Percentiles rank a stretch among this genome's conserved stretches.
phyloP scores from a whole-genome alignment of 2,113 vertebrate genomes.

The Pithys albifrons region DNA sequence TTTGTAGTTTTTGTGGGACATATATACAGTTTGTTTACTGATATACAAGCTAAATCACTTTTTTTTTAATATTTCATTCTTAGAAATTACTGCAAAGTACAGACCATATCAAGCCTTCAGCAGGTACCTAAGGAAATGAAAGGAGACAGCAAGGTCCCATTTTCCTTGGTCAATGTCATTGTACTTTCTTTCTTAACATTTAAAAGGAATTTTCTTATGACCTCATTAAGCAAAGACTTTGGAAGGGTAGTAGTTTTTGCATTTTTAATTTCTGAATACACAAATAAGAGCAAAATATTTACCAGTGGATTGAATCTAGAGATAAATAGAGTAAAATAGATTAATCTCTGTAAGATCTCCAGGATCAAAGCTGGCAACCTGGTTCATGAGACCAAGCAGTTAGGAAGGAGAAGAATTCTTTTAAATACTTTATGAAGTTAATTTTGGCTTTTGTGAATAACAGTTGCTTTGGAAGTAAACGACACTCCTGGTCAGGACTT shows the following conservation, averaged over 20 bases:
- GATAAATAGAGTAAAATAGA: background rate
- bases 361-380: background rate
- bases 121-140: background rate
- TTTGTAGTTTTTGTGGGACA: background rate
- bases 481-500: background rate
- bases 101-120: background rate
- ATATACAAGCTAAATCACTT: accelerated
- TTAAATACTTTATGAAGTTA: background rate
- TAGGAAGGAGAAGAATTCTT: background rate
- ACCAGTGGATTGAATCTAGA: background rate
- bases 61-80: background rate
- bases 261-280: background rate
- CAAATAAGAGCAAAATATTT: background rate
- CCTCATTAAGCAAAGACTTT: background rate
- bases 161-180: background rate
- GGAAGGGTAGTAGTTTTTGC: accelerated
- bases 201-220: background rate
- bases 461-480: background rate
- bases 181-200: background rate
- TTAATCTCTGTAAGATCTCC: background rate
- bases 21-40: background rate
- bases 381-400: background rate
- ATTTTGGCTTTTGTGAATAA: background rate
- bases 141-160: background rate
- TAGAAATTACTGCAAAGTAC: background rate